Base-by-base conservation (phyloP, 1,140 invertebrate species). In the Gerris buenoi region DNA sequence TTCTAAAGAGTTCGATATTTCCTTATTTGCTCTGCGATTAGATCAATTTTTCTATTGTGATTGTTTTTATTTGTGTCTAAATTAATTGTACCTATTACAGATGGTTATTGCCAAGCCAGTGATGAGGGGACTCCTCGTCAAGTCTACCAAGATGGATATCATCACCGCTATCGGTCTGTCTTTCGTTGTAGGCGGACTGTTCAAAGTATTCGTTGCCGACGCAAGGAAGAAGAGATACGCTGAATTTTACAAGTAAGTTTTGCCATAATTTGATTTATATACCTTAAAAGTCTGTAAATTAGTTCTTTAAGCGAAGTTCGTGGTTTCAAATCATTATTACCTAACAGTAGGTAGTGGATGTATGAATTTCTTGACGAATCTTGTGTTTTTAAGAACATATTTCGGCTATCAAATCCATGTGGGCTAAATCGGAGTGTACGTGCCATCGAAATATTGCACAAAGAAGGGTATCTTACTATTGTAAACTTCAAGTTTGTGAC, bases 231-330 rank as follows among this genome's bases (percentile, higher is more conserved):
- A 77, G 73, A 76, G 74, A 72, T 86, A 86, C 72, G 84, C 83
- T 61, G 83, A 86, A 70, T 86, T 85, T 74, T 86, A 86, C 80
- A 86, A 81, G 85, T 86, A 77, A 75, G 25, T 68, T 65, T 70
- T 27, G 29, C 18, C 64, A 18, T 66, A 26, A 61, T 67, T 14
- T 68, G 15, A 66, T 56, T 15, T 60, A n/a, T 65, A 59, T 63
- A n/a, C n/a, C n/a, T n/a, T n/a, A n/a, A 57, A 14, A 65, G 23
- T 64, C 25, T 67, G 58, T 15, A 10, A 23, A 56, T 59, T 10
- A 10, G 29, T 60, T 58, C 22, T 66, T 56, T 46, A n/a, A n/a
- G n/a, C n/a, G n/a, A n/a, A n/a, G n/a, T n/a, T n/a, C n/a, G n/a
- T n/a, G n/a, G n/a, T 56, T n/a, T 56, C n/a, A 56, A 56, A 23